Evolutionary conservation across 2,797 vertebrate genomes (phyloP).

Genomic region (Rhynchonycteris naso): DNA sequence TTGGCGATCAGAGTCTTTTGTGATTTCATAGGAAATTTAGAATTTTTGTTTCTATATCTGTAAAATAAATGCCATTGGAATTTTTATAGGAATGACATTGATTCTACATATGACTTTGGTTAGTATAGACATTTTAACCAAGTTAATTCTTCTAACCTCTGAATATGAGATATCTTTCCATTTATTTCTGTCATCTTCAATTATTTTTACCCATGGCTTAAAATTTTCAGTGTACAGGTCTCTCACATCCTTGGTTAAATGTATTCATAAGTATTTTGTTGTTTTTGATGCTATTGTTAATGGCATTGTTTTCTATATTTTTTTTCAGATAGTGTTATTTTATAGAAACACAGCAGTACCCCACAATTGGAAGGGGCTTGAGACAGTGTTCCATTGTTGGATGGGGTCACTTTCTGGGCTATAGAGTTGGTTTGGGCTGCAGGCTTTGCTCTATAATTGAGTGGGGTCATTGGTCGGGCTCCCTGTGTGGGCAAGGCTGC

Average conservation of each 20-base stretch:
- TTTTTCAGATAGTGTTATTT: neutral
- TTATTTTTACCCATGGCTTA: neutral
- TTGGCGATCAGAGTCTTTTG: neutral
- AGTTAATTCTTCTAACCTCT: neutral
- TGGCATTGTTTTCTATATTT: neutral
- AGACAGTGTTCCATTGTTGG: neutral
- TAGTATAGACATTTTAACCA: neutral
- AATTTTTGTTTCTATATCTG: neutral
- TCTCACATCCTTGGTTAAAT: neutral
- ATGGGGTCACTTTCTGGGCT: neutral
- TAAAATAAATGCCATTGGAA: neutral
- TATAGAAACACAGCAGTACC: neutral
- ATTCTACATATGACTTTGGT: neutral
- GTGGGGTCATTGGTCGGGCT: neutral
- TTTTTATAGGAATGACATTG: neutral
- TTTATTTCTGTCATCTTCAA: neutral
- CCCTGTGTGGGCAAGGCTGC: neutral
- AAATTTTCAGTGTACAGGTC: neutral
- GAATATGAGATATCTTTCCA: neutral
- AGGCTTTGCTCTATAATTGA: neutral
- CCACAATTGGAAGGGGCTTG: neutral
- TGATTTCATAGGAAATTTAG: neutral
- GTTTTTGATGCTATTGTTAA: neutral
- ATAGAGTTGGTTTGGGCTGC: too few relatives aligned
- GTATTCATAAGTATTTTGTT: neutral